Base-by-base conservation (phyloP, 2,888 invertebrate genomes). In the Pristionchus exspectatus region DNA sequence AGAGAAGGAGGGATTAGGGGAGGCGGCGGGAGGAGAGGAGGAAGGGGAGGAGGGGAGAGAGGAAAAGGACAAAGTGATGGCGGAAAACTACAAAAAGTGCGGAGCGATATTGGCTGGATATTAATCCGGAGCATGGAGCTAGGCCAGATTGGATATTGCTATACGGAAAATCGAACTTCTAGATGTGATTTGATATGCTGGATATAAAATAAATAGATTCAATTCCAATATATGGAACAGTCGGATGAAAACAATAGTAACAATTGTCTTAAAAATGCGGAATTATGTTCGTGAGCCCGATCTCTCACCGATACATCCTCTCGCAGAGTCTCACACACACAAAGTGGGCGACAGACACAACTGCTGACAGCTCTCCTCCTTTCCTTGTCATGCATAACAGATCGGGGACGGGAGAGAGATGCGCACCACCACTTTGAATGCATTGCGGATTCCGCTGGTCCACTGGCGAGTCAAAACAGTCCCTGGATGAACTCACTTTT, bases 21-120 rank as follows among this genome's bases (percentile, higher is more conserved):
- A 81, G 90, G 88, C 81, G 74, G 77, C 74, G 85, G 89, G 90
- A 89, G 69, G 84, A 44, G 24, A 59, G 59, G 54, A 27, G 84
- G 24, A 21, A 44, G 63, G 16, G 72, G 24, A 21, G 54, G n/a
- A 59, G 83, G 44, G 83, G 77, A 72, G 44, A 86, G 54, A 33
- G 54, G 85, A 83, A 27, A 18, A 87, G 74, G 91, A 88, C 66
- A 87, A 38, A 54, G 85, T 59, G 84, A 85, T 56, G 59, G 56
- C 7, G 84, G 74, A 74, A 59, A 85, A 59, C 50, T 83, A 83
- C 56, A 85, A 81, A 85, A 81, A 50, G 77, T 21, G 77, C 7
- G 14, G 77, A 27, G 87, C 87, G 59, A 86, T 86, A 87, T 84
- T 87, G 90, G 33, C 87, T 66, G 56, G 86, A 27, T 59, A 33